phyloP scores from a whole-genome alignment of 2,888 invertebrate species.

The Apeira syringaria region DNA sequence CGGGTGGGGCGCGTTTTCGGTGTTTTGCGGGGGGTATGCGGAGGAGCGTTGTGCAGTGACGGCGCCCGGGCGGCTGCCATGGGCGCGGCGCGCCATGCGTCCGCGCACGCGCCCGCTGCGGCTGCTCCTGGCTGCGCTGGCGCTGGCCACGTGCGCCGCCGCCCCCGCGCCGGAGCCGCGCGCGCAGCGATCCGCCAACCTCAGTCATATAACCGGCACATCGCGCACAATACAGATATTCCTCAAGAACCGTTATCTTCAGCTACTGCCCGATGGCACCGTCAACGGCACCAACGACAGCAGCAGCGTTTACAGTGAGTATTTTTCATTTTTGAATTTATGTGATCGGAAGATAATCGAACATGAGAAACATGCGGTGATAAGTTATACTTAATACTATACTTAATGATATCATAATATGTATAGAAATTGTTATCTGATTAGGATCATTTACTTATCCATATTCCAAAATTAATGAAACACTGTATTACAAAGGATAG shows the following conservation, averaged over 20 bases:
- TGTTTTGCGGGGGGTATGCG: slow-evolving; percentile 56
- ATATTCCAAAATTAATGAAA: too few relatives aligned
- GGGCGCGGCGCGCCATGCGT: slow-evolving; percentile 81
- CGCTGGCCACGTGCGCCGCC: slow-evolving; percentile 77
- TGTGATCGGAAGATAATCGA: too few relatives aligned
- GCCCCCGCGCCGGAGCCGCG: slow-evolving; percentile 82
- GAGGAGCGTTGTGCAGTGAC: slow-evolving; percentile 70
- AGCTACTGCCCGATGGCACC: slow-evolving; percentile 92
- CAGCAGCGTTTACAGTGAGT: slow-evolving; percentile 94
- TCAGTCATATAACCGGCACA: slow-evolving; percentile 91
- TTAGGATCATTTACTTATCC: too few relatives aligned
- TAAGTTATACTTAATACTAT: too few relatives aligned
- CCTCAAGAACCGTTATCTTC: slow-evolving; percentile 92
- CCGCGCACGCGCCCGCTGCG: slow-evolving; percentile 79
- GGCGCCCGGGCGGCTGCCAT: slow-evolving; percentile 79
- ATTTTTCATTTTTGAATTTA: too few relatives aligned
- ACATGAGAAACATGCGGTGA: too few relatives aligned
- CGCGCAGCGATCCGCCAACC: slow-evolving; percentile 91
- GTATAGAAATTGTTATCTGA: too few relatives aligned
- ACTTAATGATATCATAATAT: too few relatives aligned
- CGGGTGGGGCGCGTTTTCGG: slow-evolving; percentile 13
- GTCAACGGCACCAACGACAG: slow-evolving; percentile 93
- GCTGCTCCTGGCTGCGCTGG: slow-evolving; percentile 81
- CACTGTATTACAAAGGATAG: too few relatives aligned
- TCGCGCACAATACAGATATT: slow-evolving; percentile 92